These are phyloP conservation scores for Bombus confusus DNA, from an alignment of 1,140 invertebrate genomes.

Conservation along the genomic window DNA sequence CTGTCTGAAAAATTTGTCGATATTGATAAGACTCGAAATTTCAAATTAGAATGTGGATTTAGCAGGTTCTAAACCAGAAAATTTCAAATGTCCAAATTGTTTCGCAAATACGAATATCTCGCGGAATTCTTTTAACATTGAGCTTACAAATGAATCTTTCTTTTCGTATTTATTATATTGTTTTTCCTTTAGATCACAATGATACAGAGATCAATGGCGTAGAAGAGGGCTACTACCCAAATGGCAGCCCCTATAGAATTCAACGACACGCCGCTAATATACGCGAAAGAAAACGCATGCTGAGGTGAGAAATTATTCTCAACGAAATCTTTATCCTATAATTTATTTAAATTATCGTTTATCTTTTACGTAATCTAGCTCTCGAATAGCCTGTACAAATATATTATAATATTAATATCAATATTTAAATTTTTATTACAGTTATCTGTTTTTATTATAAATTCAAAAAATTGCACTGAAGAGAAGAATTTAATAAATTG, in stretches of 20 bases:
- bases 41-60: too few relatives aligned
- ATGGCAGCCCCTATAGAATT: constrained; percentile 91
- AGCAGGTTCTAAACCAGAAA: too few relatives aligned
- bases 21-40: too few relatives aligned
- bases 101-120: too few relatives aligned
- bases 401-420: not conserved
- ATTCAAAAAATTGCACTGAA: not conserved
- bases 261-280: constrained; percentile 96
- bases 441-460: not conserved
- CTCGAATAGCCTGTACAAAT: too few relatives aligned
- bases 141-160: too few relatives aligned
- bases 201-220: constrained; percentile 79
- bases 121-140: too few relatives aligned
- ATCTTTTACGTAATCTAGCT: too few relatives aligned
- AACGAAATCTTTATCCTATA: not conserved
- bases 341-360: too few relatives aligned
- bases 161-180: not conserved
- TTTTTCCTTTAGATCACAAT: constrained; percentile 74
- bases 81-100: too few relatives aligned
- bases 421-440: not conserved
- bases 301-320: constrained; percentile 88
- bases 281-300: constrained; percentile 96
- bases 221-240: constrained; percentile 83
- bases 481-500: not conserved
- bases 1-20: too few relatives aligned